Percentiles rank a stretch among this genome's conserved stretches.
Conservation (phyloP, 2,888 invertebrate species). For the Hemithea aestivaria region DNA sequence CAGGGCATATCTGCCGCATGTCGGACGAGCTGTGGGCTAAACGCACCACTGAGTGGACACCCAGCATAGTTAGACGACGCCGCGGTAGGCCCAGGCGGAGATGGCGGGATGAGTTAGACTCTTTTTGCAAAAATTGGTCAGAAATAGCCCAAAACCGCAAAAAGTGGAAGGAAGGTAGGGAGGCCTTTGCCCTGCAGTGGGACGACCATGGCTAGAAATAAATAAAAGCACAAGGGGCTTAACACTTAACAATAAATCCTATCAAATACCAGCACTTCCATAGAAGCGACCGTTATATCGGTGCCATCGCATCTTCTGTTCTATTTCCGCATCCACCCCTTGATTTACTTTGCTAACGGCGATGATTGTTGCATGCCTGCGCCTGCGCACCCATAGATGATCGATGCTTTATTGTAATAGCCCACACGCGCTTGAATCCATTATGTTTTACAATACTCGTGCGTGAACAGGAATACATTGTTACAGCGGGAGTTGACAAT, state of each 20-base stretch:
- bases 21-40: too few species aligned
- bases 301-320: slow-evolving; percentile 29
- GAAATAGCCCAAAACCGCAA: too few species aligned
- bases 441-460: slow-evolving; percentile 40
- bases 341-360: slow-evolving; percentile 66
- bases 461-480: slow-evolving; percentile 39
- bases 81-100: too few species aligned
- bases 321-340: slow-evolving; percentile 63
- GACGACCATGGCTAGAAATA: too few species aligned
- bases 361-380: slow-evolving; percentile 43
- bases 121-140: too few species aligned
- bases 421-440: slow-evolving; percentile 56
- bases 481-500: slow-evolving; percentile 16
- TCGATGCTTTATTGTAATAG: slow-evolving; percentile 58
- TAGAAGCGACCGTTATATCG: slow-evolving; percentile 31
- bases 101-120: too few species aligned
- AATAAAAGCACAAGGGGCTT: background rate
- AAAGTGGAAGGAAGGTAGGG: too few species aligned
- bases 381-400: slow-evolving; percentile 41
- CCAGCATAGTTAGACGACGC: too few species aligned
- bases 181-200: too few species aligned
- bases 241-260: slow-evolving; percentile 5
- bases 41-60: too few species aligned
- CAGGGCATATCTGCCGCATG: too few species aligned
- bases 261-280: slow-evolving; percentile 17